phyloP scores from a whole-genome alignment of 2,113 vertebrate genomes.

The Ranitomeya imitator region DNA sequence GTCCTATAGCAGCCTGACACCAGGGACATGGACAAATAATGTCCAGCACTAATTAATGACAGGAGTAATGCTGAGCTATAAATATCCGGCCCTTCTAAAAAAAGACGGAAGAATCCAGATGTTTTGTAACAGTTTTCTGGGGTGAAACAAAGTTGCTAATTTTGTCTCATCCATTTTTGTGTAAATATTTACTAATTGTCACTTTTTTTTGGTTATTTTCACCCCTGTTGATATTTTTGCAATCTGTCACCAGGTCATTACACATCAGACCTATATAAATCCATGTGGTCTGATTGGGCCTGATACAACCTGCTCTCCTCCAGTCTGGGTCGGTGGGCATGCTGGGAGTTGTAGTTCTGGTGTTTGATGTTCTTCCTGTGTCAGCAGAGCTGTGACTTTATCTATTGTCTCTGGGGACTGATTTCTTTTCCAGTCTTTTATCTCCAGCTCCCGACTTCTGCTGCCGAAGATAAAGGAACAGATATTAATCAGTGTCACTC shows the following conservation, averaged over 20 bases:
- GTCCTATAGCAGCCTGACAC: conserved; percentile 48
- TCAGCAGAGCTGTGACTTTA: neutral
- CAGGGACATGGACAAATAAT: conserved; percentile 15
- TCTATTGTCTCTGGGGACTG: conserved; percentile 4
- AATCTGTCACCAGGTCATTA: no score
- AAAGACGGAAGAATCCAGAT: no score
- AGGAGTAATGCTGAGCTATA: neutral
- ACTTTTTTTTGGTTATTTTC: no score
- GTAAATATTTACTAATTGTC: no score
- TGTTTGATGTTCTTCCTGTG: neutral
- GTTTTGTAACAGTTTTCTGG: no score
- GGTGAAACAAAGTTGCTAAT: no score
- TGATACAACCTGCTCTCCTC: no score
- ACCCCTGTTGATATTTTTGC: no score
- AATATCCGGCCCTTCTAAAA: neutral
- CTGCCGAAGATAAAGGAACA: neutral
- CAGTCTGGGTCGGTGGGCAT: neutral
- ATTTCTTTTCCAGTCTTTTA: neutral
- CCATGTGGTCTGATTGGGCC: no score
- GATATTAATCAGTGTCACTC: neutral
- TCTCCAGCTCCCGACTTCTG: neutral
- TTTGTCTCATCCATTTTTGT: no score
- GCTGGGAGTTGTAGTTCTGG: neutral
- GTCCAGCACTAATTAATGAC: conserved; percentile 12
- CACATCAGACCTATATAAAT: no score